Evolutionary conservation across 2,113 vertebrate genomes (phyloP), one percentile per base, ranked within the genome.

Genomic region (Sinocyclocheilus anshuiensis): DNA sequence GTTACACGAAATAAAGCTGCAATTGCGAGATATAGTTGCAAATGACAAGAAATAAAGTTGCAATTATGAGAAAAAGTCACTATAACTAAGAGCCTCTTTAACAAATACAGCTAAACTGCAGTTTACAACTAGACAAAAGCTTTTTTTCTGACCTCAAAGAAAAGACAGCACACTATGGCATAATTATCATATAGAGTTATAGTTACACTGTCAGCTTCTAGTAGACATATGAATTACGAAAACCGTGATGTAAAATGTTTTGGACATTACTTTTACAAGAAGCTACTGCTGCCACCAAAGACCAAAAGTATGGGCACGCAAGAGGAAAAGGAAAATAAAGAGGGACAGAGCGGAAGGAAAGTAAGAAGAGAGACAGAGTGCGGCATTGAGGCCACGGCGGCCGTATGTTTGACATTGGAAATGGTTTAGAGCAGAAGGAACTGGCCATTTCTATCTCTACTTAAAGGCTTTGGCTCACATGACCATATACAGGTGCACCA

Each of bases 331-430:
- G 74, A 71, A 80, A 77, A 63, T 77, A 86, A 84, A 65, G 81
- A 86, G 63, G 42, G 88, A 87, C 86, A 90, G 90, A 82, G 85
- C 91, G 87, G 65, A 89, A 91, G 90, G 91, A 92, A 50, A 53
- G 22, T 39, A 79, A 74, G 8, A 9, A 24, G 36, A 90, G 91
- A 94, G 91, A 92, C 22, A 77, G 63, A 26, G 74, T 42, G 50
- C 9, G 50, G 50, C 77, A 91, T 88, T 92, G 91, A 92, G 90
- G 91, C 92, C 84, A 86, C 93, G 93, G 93, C 93, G 93, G 94
- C 92, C 90, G 89, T 93, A 94, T 95, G 93, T 95, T 96, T 95
- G 94, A 94, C 95, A 95, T 96, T 92, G 95, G 91, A 91, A 93
- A 90, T 89, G 87, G 88, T 90, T 91, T 90, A 87, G 88, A 89